A percentile compares a stretch with the other conserved stretches of the same genome.
Evolutionary conservation across 1,140 invertebrate genomes (phyloP).

Genomic region (Coelopa frigida): DNA sequence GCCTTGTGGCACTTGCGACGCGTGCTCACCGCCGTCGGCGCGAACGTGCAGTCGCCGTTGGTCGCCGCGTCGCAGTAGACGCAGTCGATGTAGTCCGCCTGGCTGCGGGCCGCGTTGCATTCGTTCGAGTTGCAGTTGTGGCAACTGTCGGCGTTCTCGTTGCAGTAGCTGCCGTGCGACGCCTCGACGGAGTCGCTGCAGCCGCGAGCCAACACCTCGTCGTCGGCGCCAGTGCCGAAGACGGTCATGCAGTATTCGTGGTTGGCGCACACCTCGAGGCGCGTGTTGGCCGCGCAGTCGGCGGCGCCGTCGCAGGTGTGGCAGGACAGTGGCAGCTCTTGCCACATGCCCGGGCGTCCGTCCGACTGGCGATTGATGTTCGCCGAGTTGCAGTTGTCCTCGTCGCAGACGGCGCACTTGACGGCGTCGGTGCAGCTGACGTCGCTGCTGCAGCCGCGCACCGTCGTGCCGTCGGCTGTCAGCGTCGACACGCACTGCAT

Average conservation of each 20-base stretch:
- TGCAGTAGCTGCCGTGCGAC: constrained; percentile 23
- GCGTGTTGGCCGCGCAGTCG: constrained; percentile 12
- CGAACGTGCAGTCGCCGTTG: constrained; percentile 19
- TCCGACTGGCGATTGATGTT: constrained; percentile 28
- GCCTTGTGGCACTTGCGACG: constrained; percentile 28
- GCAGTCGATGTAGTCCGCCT: constrained; percentile 22
- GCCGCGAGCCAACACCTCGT: constrained; percentile 22
- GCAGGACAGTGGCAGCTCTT: constrained; percentile 28
- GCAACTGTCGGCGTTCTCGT: constrained; percentile 23
- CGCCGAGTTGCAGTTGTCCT: constrained; percentile 22
- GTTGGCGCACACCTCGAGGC: constrained; percentile 12
- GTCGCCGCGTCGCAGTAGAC: constrained; percentile 26
- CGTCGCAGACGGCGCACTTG: constrained; percentile 22
- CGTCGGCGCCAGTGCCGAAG: constrained; percentile 19
- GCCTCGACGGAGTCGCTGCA: constrained; percentile 29
- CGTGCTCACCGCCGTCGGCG: constrained; percentile 15
- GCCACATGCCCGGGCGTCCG: constrained; percentile 31
- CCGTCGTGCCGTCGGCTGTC: constrained; percentile 23
- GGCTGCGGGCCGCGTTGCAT: constrained; percentile 24
- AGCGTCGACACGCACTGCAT: constrained; percentile 25
- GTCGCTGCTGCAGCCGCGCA: constrained; percentile 27
- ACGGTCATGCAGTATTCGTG: constrained; percentile 36
- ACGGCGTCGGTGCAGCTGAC: constrained; percentile 17
- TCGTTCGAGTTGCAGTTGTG: constrained; percentile 37
- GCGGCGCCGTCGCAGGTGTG: constrained; percentile 18